Evolutionary conservation across 1,140 invertebrate species (phyloP).

Genomic region (Trachymyrmex cornetzi): DNA sequence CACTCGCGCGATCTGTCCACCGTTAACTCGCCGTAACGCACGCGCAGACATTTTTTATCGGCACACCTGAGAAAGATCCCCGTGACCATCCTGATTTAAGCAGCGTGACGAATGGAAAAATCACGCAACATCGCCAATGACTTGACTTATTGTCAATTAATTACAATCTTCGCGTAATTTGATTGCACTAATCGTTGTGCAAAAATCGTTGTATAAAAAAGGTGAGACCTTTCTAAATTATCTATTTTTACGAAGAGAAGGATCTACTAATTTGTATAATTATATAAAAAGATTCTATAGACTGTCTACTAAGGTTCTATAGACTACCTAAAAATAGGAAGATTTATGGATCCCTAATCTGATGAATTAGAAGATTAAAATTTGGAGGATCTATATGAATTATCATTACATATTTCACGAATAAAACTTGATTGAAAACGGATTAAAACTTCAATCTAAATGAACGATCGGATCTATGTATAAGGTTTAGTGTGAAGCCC

Average conservation of each 20-base stretch:
- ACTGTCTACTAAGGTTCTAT: not conserved
- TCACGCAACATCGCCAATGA: not conserved
- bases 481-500: conserved; percentile 69
- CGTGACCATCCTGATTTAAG: conserved; percentile 25
- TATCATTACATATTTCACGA: not conserved
- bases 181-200: not conserved
- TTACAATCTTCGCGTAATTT: conserved; percentile 16
- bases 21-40: conserved; percentile 37
- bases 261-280: not conserved
- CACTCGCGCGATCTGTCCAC: conserved; percentile 52
- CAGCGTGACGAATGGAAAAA: conserved; percentile 43
- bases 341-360: not conserved
- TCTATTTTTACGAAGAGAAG: not conserved
- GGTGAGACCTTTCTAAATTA: not conserved
- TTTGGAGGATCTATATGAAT: too few relatives aligned
- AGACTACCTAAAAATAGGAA: not conserved
- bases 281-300: not conserved
- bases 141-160: conserved; percentile 33
- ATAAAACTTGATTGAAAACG: not conserved
- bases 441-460: not conserved
- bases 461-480: not conserved
- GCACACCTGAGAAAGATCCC: conserved; percentile 20
- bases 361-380: not conserved
- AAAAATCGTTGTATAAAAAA: not conserved
- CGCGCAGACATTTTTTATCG: conserved; percentile 48